Evolutionary conservation across 2,797 vertebrate species (phyloP).

Genomic region (Echeneis naucrates): DNA sequence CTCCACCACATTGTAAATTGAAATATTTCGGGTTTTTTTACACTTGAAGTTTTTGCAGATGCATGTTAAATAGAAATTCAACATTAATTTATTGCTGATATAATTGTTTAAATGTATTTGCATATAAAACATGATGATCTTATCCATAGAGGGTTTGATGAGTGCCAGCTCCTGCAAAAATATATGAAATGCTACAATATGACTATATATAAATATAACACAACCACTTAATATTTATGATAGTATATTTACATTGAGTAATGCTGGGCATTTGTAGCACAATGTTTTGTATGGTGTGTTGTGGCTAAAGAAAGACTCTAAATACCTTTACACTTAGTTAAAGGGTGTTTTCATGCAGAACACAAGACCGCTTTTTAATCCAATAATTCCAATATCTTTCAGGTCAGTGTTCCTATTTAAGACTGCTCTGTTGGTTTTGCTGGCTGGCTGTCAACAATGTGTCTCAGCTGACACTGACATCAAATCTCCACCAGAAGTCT

Average conservation of each 20-base stretch:
- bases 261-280: not conserved
- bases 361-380: not conserved
- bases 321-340: not conserved
- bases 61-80: too few species aligned
- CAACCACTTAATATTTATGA: not conserved
- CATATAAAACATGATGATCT: not conserved
- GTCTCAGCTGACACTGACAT: slow-evolving; percentile 30
- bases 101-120: too few species aligned
- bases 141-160: not conserved
- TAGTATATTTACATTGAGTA: not conserved
- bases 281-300: not conserved
- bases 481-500: slow-evolving; percentile 69
- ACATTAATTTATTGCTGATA: too few species aligned
- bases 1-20: not conserved
- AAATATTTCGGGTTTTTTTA: not conserved
- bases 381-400: slow-evolving; percentile 48
- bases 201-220: not conserved
- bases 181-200: not conserved
- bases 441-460: slow-evolving; percentile 55
- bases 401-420: slow-evolving; percentile 52
- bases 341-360: slow-evolving; percentile 11
- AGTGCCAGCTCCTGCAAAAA: not conserved
- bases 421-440: slow-evolving; percentile 52
- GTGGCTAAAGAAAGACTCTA: too few species aligned
- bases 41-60: too few species aligned